Evolutionary conservation across 2,113 vertebrate genomes (phyloP).

Genomic region (Anguilla rostrata): DNA sequence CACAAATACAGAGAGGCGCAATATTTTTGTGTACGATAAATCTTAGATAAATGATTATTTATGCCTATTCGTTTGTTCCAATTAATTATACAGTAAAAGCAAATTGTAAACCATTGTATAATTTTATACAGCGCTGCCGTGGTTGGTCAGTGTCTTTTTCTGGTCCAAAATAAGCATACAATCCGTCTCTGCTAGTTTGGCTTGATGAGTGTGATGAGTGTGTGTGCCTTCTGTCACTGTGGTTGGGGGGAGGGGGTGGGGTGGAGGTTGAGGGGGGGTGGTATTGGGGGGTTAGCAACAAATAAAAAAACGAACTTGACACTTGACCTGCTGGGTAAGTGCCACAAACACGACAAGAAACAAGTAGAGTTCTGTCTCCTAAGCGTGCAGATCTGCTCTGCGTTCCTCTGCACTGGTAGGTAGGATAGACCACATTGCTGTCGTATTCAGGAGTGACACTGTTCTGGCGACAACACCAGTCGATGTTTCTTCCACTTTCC

Average conservation of each 20-base stretch:
- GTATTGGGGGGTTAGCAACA: slow-evolving; percentile 34
- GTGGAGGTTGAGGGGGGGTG: neutral
- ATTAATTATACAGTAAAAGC: neutral
- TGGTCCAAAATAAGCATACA: neutral
- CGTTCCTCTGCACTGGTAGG: too few relatives aligned
- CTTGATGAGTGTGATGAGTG: neutral
- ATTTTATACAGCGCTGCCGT: neutral
- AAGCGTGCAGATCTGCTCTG: too few relatives aligned
- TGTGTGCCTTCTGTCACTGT: slow-evolving; percentile 17
- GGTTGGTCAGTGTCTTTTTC: neutral
- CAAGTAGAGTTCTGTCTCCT: too few relatives aligned
- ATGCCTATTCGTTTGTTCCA: neutral
- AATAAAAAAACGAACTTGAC: slow-evolving; percentile 61
- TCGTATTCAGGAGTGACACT: neutral
- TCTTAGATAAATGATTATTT: too few relatives aligned
- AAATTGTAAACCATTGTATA: too few relatives aligned
- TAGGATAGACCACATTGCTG: neutral
- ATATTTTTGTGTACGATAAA: neutral
- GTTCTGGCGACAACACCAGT: neutral
- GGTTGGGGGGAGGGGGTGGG: slow-evolving; percentile 9
- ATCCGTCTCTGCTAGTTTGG: neutral
- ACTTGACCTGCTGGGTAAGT: slow-evolving; percentile 34
- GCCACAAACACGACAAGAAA: slow-evolving; percentile 35
- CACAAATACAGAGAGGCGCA: neutral
- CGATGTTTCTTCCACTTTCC: neutral